Evolutionary conservation across 2,797 vertebrate species (phyloP).

Genomic region (Acomys russatus): DNA sequence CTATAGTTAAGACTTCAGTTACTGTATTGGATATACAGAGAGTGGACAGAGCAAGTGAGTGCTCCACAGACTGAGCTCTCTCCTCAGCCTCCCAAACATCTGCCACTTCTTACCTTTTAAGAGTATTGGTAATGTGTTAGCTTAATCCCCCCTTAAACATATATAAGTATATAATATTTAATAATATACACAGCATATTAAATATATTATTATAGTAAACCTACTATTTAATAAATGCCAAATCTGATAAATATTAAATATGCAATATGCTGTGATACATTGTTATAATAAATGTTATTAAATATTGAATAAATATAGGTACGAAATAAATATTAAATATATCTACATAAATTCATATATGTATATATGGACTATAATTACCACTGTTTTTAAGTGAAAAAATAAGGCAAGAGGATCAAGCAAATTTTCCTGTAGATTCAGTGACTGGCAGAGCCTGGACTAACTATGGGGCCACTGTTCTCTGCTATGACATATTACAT

Average conservation of each 20-base stretch:
- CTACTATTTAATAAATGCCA: too few relatives aligned
- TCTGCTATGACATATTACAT: neutral
- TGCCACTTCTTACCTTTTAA: neutral
- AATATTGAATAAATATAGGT: too few relatives aligned
- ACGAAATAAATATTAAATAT: too few relatives aligned
- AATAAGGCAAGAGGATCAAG: neutral
- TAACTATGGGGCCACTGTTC: neutral
- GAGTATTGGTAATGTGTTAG: neutral
- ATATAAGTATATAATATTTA: neutral
- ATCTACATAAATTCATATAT: neutral
- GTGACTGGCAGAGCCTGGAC: neutral
- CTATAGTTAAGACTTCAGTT: neutral
- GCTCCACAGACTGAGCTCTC: neutral
- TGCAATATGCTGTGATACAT: neutral
- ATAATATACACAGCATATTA: neutral
- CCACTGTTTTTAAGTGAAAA: neutral
- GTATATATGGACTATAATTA: neutral
- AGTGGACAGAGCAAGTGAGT: neutral
- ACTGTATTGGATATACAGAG: neutral
- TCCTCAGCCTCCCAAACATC: neutral
- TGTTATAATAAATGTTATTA: neutral
- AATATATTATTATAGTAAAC: neutral
- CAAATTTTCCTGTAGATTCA: neutral
- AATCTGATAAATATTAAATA: neutral
- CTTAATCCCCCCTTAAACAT: slow-evolving; percentile 44